Conservation (phyloP, 2,888 invertebrate species). For the Cantharis rustica region DNA sequence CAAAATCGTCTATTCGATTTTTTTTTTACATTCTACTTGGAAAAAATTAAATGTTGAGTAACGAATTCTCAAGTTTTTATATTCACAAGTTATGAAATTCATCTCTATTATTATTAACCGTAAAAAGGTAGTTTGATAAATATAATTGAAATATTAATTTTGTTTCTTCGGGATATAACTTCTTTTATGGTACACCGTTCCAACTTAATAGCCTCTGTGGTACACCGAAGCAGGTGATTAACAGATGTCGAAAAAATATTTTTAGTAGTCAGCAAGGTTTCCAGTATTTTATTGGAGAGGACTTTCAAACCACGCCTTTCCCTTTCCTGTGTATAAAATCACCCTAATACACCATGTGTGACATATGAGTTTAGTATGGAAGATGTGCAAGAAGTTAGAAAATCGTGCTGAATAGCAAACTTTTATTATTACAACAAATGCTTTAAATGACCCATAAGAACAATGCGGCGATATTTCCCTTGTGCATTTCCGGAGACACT, state of each 20-base stretch:
- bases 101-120: neutral
- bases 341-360: slow-evolving; percentile 45
- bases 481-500: neutral
- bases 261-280: slow-evolving; percentile 40
- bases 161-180: neutral
- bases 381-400: slow-evolving; percentile 32
- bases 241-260: slow-evolving; percentile 51
- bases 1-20: neutral
- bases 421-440: slow-evolving; percentile 39
- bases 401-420: slow-evolving; percentile 27
- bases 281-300: slow-evolving; percentile 33
- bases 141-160: neutral
- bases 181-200: slow-evolving; percentile 13
- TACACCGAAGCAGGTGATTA: slow-evolving; percentile 49
- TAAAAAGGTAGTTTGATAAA: neutral
- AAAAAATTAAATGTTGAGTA: neutral
- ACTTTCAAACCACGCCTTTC: slow-evolving; percentile 30
- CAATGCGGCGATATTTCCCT: slow-evolving; percentile 28
- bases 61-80: neutral
- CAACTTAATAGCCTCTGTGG: slow-evolving; percentile 46
- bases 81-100: neutral
- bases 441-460: slow-evolving; percentile 30
- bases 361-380: slow-evolving; percentile 46
- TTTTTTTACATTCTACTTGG: neutral
- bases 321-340: slow-evolving; percentile 19